Evolutionary conservation across 2,888 invertebrate genomes (phyloP), one percentile per base, ranked within the genome.

Genomic region (Dolomedes plantarius): DNA sequence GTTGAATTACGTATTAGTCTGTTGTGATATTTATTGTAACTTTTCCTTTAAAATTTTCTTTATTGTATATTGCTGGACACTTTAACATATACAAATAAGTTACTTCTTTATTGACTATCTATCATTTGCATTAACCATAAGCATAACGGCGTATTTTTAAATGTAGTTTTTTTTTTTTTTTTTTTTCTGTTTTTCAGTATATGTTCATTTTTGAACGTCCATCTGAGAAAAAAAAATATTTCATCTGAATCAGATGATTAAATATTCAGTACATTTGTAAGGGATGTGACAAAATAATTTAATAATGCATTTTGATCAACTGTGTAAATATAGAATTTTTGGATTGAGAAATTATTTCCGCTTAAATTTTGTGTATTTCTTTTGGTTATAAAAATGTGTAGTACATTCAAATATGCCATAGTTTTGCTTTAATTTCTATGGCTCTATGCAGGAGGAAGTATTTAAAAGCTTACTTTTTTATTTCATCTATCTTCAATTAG

Each of bases 221-320:
- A 36, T 46, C 16, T 46, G 46, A 46, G 46, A 46, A 46, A 46
- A 11, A 64, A 36, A 39, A 41, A 31, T 65, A 65, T 81, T 23
- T 75, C 75, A 82, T 82, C 82, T 82, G 82, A 64, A 82, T 82
- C 82, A 82, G 82, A 82, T 82, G 82, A 3, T 13, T 68, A 50
- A 5, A 72, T 72, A 65, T 36, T 75, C 16, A 36, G 36, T 11
- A 11, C 11, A 46, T 46, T 46, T 46, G 36, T n/a, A n/a, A n/a
- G n/a, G n/a, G n/a, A n/a, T n/a, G n/a, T n/a, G n/a, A n/a, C n/a
- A n/a, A n/a, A n/a, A n/a, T n/a, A n/a, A n/a, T n/a, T n/a, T n/a
- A n/a, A n/a, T n/a, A n/a, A n/a, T n/a, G n/a, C n/a, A n/a, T n/a
- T n/a, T n/a, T n/a, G n/a, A n/a, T n/a, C n/a, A n/a, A n/a, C n/a